These are phyloP conservation scores for Odobenus rosmarus DNA, from an alignment of 2,113 vertebrate genomes.

Conservation along the genomic window DNA sequence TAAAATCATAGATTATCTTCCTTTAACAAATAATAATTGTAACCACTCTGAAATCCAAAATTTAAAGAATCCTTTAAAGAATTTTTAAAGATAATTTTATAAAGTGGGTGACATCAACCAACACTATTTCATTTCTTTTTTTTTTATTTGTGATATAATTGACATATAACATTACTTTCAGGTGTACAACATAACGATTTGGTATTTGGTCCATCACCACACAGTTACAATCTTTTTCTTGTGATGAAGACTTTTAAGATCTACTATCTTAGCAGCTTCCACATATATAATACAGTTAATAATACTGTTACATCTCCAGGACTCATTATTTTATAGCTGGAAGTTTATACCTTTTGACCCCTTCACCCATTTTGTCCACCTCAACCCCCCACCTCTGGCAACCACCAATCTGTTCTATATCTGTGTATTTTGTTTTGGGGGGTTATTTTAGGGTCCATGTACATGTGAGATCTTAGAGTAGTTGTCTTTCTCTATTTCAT, in stretches of 20 bases:
- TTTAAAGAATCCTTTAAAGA: neutral
- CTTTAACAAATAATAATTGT: neutral
- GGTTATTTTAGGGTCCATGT: neutral
- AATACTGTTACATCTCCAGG: neutral
- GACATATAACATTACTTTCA: neutral
- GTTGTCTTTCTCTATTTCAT: neutral
- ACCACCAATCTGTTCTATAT: neutral
- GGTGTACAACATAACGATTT: neutral
- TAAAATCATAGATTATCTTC: neutral
- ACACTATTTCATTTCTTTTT: neutral
- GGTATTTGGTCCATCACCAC: neutral
- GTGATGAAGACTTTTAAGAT: neutral
- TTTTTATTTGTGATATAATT: neutral
- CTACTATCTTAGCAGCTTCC: neutral
- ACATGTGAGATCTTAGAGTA: neutral
- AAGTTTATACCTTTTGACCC: neutral
- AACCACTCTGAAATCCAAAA: neutral
- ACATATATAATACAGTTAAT: neutral
- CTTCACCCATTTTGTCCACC: neutral
- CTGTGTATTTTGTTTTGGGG: neutral
- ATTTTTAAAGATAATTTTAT: neutral
- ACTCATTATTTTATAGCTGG: neutral
- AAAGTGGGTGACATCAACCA: neutral
- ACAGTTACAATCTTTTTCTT: neutral
- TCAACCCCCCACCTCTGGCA: neutral